Evolutionary conservation across 2,888 invertebrate species (phyloP).

Genomic region (Neoaliturus tenellus): DNA sequence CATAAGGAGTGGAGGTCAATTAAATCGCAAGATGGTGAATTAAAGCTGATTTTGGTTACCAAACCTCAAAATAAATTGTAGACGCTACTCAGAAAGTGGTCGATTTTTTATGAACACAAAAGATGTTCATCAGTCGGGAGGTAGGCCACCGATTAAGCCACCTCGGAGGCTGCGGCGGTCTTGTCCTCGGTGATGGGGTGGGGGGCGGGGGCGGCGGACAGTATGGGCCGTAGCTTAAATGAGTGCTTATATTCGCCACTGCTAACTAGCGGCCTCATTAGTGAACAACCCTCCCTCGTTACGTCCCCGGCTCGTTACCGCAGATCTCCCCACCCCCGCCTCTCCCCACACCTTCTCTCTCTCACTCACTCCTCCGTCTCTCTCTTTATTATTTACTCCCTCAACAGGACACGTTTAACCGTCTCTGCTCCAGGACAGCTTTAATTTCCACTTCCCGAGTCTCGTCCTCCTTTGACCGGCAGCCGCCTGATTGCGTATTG

Average conservation of each 20-base stretch:
- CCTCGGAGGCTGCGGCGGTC: not conserved
- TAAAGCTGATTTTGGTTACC: too few species aligned
- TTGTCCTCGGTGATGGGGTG: not conserved
- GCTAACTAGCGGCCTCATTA: conserved; percentile 53
- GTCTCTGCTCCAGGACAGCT: conserved; percentile 10
- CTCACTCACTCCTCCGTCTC: not conserved
- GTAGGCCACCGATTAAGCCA: not conserved
- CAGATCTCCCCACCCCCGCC: conserved; percentile 14
- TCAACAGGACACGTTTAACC: conserved; percentile 41
- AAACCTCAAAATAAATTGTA: too few species aligned
- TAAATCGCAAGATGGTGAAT: too few species aligned
- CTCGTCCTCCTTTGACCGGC: conserved; percentile 38
- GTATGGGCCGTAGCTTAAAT: conserved; percentile 39
- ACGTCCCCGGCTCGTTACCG: conserved; percentile 32
- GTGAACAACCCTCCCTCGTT: conserved; percentile 13
- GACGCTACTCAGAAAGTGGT: too few species aligned
- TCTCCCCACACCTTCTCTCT: not conserved
- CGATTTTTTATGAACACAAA: too few species aligned
- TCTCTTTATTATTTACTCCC: conserved; percentile 45
- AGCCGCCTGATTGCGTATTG: conserved; percentile 37
- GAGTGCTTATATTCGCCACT: conserved; percentile 47
- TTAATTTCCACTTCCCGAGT: conserved; percentile 34
- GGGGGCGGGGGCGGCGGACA: not conserved
- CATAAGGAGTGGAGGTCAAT: too few species aligned
- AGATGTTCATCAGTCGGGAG: too few species aligned